Conservation (phyloP, 2,113 vertebrate genomes). For the Penelope pileata region DNA sequence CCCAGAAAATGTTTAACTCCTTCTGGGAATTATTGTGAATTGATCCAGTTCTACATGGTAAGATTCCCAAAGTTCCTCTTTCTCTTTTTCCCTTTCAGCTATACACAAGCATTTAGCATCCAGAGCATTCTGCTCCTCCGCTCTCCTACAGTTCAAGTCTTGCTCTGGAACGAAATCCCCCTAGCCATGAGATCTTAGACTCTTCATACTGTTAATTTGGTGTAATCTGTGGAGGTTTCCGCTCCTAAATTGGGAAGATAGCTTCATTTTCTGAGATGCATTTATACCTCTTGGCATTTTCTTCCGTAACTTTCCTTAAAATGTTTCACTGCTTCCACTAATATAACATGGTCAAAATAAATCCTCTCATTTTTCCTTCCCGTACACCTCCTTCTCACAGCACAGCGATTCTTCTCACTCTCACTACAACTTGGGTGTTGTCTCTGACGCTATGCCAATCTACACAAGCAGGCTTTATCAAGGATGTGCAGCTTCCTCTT, state of each 20-base stretch:
- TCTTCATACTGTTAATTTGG: not conserved
- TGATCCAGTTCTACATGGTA: not conserved
- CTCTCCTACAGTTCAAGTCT: not conserved
- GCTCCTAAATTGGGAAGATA: not conserved
- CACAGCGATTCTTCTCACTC: not conserved
- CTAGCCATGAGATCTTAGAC: not conserved
- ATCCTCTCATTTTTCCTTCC: not conserved
- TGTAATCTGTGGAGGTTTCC: not conserved
- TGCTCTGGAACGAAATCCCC: not conserved
- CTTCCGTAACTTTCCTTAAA: not conserved
- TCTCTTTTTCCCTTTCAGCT: not conserved
- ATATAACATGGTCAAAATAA: not conserved
- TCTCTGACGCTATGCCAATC: not conserved
- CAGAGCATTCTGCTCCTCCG: not conserved
- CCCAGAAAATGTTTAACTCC: conserved; percentile 76
- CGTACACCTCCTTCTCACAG: not conserved
- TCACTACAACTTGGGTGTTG: not conserved
- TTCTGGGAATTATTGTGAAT: conserved; percentile 66
- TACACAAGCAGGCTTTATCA: not conserved
- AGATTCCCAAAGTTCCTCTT: conserved; percentile 5
- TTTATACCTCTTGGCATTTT: not conserved
- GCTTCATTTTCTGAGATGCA: not conserved
- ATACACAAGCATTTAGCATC: not conserved
- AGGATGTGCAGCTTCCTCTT: not conserved
- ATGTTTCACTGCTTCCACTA: not conserved